Evolutionary conservation across 2,113 vertebrate genomes (phyloP), one percentile per base, ranked within the genome.

Genomic region (Cryptomyrus ogoouensis): DNA sequence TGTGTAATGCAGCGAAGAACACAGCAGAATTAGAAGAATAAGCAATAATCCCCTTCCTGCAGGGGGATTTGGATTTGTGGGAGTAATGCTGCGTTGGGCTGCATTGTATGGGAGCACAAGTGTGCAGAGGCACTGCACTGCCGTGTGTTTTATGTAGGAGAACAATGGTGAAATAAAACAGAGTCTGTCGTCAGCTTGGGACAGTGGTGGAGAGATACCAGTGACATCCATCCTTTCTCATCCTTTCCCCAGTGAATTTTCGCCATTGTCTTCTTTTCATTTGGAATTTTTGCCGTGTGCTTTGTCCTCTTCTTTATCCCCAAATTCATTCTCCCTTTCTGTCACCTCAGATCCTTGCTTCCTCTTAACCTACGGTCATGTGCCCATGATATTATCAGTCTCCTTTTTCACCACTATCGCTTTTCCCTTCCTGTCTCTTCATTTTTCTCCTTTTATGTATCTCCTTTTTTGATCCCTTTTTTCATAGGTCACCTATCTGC

Each of bases 1-100:
- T 58, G 53, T 74, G 62, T 88, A 88, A 88, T 88, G 88, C 88
- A 31, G 62, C 44, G 49, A 31, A 66, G 56, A 88, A 74, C 88
- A 88, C 17, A 66, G 87, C 19, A 42, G 56, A 66, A 88, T 66
- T 88, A 66, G 35, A 88, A 46, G 62, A 74, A 88, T 49, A 27
- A 70, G 62, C 46, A 88, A 74, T 74, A 74, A 88, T 88, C 88
- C 62, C 58, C 62, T 74, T 88, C n/a, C 44, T 62, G 44, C 39
- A n/a, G 56, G 39, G 53, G 58, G 42, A 39, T 47, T 88, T 62
- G 53, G 62, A 10, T 88, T 70, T 74, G 88, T 49, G 44, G 42
- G 44, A 74, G 53, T 31, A 74, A 74, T 49, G 42, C 87, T 88
- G 19, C 9, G 12, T 3, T 49, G 42, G 88, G 12, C 27, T 74